Base-by-base conservation (phyloP, 2,888 invertebrate genomes). In the Pseudoips prasinana region DNA sequence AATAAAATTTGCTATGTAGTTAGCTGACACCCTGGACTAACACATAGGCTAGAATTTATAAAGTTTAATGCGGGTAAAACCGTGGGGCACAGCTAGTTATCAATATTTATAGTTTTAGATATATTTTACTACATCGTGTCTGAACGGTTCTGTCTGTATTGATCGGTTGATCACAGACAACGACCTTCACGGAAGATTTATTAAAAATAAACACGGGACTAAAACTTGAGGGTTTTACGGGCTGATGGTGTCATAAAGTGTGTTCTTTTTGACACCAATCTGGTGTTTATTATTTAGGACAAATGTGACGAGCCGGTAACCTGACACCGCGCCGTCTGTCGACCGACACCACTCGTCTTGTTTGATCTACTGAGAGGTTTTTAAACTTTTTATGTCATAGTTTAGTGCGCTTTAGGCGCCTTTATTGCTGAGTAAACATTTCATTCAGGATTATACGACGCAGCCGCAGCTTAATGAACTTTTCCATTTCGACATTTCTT, bases 321-420 rank as follows among this genome's bases (percentile, higher is more conserved):
- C 70, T 51, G 59, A 88, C 64, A 85, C 83, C 78, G 58, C 50
- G 64, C 80, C 84, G 84, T 68, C 78, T 81, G 84, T 66, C 77
- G 67, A 70, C 74, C 73, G 74, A 79, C 79, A 77, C 77, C 71
- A 73, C 82, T 78, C 75, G 55, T 73, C 68, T 78, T 88, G 88
- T 88, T 88, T 88, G 88, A 88, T 88, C 88, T 88, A 87, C 86
- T 78, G 82, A 83, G 86, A 85, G 88, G 84, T 86, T 88, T 88
- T 88, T 87, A 84, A 85, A 81, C 76, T 85, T 87, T 87, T 88
- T 85, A 88, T 88, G 81, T 78, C 80, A 79, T 79, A 81, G 75
- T 84, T 85, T 78, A 85, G 79, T 77, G 73, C 68, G 71, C 64
- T 82, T 80, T 80, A 80, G 74, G 78, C 72, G 77, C 76, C 72